phyloP scores from a whole-genome alignment of 2,113 vertebrate species.

The Myiagra hebetior region DNA sequence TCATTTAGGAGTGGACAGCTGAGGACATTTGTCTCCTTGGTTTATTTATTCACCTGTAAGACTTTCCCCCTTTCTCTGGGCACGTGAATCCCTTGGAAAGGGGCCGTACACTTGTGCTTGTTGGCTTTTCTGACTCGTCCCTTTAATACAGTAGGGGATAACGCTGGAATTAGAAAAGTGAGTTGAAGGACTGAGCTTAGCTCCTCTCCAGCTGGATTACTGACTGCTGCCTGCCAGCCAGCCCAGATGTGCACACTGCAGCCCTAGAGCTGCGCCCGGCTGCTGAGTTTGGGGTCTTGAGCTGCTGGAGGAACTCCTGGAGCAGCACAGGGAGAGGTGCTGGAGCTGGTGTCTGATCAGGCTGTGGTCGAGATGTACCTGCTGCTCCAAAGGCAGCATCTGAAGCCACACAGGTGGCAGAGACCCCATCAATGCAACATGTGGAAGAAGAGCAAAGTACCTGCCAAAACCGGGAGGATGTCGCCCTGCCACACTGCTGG shows the following conservation, averaged over 20 bases:
- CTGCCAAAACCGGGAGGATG: accelerated
- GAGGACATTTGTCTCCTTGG: background rate
- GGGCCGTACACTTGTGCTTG: background rate
- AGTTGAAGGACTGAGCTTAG: background rate
- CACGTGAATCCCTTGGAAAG: background rate
- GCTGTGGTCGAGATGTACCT: background rate
- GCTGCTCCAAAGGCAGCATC: background rate
- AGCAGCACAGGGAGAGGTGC: background rate
- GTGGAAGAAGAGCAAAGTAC: background rate
- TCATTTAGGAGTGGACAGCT: background rate
- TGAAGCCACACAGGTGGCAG: background rate
- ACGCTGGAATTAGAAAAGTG: background rate
- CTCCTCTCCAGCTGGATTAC: background rate
- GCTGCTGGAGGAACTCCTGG: background rate
- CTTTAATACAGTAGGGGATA: background rate
- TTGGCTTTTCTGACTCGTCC: background rate
- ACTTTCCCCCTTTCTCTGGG: background rate
- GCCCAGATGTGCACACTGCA: accelerated
- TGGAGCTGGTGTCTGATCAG: background rate
- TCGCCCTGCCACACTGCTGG: background rate
- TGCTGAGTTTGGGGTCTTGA: background rate
- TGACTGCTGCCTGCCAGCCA: background rate
- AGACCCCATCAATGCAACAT: background rate
- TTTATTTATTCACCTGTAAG: background rate
- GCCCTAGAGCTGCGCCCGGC: background rate